Evolutionary conservation across 2,113 vertebrate species (phyloP), one percentile per base, ranked within the genome.

Genomic region (Sialia sialis): DNA sequence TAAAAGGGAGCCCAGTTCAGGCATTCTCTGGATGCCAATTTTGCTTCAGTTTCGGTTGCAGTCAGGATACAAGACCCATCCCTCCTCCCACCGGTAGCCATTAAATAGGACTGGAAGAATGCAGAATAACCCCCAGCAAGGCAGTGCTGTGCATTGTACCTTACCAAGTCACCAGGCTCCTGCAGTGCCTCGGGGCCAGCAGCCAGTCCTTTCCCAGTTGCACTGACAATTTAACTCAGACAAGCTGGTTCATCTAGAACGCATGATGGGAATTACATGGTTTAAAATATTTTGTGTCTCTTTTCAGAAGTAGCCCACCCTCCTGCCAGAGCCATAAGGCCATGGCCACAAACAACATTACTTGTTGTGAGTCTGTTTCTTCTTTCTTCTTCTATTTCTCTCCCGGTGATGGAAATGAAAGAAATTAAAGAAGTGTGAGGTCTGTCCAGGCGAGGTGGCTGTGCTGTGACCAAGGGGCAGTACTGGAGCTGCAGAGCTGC

Each of bases 1-100:
- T 84, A 92, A 92, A 92, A 93, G 48, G n/a, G 5, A 86, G 5
- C 13, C 36, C 59, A 43, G 84, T 74, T 83, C 63, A 86, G 55
- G 43, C 60, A 70, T 26, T 63, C 29, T 83, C 26, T 12, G 43
- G 48, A 54, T 70, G 32, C 29, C 0, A 0, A 25, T 77, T 70
- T 80, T 86, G 23, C 32, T 86, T 41, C 52, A 2, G 9, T 55
- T 91, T 88, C 1, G 0, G 26, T 51, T 54, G 60, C 27, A 30
- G 23, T 58, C 29, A 63, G 54, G 82, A 66, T 8, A 16, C 34
- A 83, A n/a, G 49, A 76, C 34, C 25, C 4, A 3, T 36, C 60
- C 70, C 20, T 81, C 38, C 60, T 91, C 48, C 84, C 75, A 36
- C 54, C 66, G 75, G 38, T 43, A 70, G 48, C 29, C 22, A 19